Percentiles rank a stretch among this genome's conserved stretches.
Conservation (phyloP, 2,888 invertebrate species). For the Acronicta leporina region DNA sequence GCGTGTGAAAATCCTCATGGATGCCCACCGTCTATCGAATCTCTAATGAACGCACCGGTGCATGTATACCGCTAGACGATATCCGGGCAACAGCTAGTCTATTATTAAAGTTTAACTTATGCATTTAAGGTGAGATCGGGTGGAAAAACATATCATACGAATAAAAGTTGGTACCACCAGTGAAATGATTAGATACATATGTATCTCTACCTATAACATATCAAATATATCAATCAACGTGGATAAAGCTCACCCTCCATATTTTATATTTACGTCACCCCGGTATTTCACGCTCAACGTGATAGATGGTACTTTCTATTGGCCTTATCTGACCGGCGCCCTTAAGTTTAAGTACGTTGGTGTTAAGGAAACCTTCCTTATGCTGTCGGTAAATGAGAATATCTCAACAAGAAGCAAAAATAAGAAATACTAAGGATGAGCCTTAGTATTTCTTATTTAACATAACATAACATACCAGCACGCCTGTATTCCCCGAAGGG, state of each 20-base stretch:
- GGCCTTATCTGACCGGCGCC: slow-evolving; percentile 28
- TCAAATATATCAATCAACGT: slow-evolving; percentile 49
- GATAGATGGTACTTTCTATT: slow-evolving; percentile 47
- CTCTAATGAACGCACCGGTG: too few relatives aligned
- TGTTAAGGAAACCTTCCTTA: slow-evolving; percentile 4
- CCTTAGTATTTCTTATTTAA: too few relatives aligned
- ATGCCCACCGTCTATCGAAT: too few relatives aligned
- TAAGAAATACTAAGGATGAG: neutral
- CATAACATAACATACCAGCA: too few relatives aligned
- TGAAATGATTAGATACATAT: slow-evolving; percentile 30
- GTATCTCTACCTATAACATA: slow-evolving; percentile 16
- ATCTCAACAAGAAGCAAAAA: slow-evolving; percentile 7
- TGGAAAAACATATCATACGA: slow-evolving; percentile 12
- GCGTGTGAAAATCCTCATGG: too few relatives aligned
- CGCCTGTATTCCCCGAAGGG: too few relatives aligned
- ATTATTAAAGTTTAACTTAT: too few relatives aligned
- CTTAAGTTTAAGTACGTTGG: slow-evolving; percentile 15
- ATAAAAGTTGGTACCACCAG: slow-evolving; percentile 17
- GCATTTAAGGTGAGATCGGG: neutral
- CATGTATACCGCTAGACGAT: neutral
- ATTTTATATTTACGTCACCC: slow-evolving; percentile 23
- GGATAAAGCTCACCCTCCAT: slow-evolving; percentile 36
- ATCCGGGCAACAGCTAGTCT: too few relatives aligned
- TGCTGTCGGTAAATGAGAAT: neutral
- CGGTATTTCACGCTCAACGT: slow-evolving; percentile 33